Evolutionary conservation across 2,797 vertebrate genomes (phyloP).

Genomic region (Danio albolineatus): DNA sequence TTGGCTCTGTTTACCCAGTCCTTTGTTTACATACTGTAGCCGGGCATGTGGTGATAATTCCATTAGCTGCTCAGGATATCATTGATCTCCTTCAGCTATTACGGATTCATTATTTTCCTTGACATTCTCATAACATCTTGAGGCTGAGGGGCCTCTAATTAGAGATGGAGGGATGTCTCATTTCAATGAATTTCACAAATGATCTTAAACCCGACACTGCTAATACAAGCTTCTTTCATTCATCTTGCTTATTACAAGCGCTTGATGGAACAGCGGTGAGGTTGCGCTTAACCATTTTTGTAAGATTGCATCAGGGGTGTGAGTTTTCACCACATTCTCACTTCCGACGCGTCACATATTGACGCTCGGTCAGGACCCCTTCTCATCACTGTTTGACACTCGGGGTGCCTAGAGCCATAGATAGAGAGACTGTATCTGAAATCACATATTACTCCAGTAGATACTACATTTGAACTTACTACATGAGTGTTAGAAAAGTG

Average conservation of each 20-base stretch:
- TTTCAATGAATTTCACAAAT: constrained; percentile 53
- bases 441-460: too few species aligned
- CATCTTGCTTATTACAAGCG: constrained; percentile 45
- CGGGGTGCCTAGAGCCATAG: too few species aligned
- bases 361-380: too few species aligned
- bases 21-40: constrained; percentile 48
- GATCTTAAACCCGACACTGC: constrained; percentile 35
- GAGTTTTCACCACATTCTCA: background rate
- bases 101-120: constrained; percentile 56
- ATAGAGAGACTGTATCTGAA: too few species aligned
- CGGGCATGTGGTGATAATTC: constrained; percentile 55
- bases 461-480: too few species aligned
- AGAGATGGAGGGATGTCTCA: constrained; percentile 43
- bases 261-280: constrained; percentile 25
- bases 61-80: constrained; percentile 55
- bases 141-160: constrained; percentile 58
- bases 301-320: background rate
- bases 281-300: constrained; percentile 10
- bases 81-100: constrained; percentile 59
- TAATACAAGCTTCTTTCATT: constrained; percentile 29
- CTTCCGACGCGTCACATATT: too few species aligned
- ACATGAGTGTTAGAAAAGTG: too few species aligned
- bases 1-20: constrained; percentile 35
- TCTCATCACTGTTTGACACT: too few species aligned
- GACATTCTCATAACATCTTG: constrained; percentile 45